These are phyloP conservation scores for Matsumurasca onukii DNA, from an alignment of 1,140 invertebrate genomes.

Conservation along the genomic window DNA sequence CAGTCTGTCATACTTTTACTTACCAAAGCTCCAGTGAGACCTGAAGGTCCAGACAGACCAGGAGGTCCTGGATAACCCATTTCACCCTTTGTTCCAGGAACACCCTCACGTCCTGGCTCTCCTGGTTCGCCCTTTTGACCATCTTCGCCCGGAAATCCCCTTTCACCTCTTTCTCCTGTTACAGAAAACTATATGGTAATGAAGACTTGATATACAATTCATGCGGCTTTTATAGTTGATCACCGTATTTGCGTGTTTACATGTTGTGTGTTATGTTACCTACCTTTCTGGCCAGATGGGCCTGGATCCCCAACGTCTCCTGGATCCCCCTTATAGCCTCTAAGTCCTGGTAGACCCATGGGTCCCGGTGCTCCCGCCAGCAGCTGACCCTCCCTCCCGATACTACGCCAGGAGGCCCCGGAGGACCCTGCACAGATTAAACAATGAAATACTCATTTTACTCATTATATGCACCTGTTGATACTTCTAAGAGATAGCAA, in stretches of 20 bases:
- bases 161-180: slow-evolving; percentile 39
- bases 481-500: slow-evolving; percentile 55
- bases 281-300: slow-evolving; percentile 38
- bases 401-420: neutral
- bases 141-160: slow-evolving; percentile 40
- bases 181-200: too few relatives aligned
- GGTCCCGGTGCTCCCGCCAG: slow-evolving; percentile 74
- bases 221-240: too few relatives aligned
- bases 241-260: too few relatives aligned
- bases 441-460: too few relatives aligned
- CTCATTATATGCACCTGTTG: too few relatives aligned
- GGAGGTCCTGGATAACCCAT: slow-evolving; percentile 19
- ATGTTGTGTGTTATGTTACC: neutral
- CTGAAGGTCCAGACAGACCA: slow-evolving; percentile 1
- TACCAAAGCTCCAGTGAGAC: slow-evolving; percentile 16
- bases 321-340: slow-evolving; percentile 42
- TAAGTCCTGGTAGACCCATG: slow-evolving; percentile 66
- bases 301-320: slow-evolving; percentile 41
- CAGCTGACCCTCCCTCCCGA: slow-evolving; percentile 67
- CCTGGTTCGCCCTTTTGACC: slow-evolving; percentile 44
- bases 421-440: slow-evolving; percentile 1
- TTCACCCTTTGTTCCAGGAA: slow-evolving; percentile 13
- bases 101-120: neutral
- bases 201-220: too few relatives aligned
- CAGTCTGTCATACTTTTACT: too few relatives aligned